Evolutionary conservation across 2,113 vertebrate species (phyloP).

Genomic region (Gracilinanus agilis): DNA sequence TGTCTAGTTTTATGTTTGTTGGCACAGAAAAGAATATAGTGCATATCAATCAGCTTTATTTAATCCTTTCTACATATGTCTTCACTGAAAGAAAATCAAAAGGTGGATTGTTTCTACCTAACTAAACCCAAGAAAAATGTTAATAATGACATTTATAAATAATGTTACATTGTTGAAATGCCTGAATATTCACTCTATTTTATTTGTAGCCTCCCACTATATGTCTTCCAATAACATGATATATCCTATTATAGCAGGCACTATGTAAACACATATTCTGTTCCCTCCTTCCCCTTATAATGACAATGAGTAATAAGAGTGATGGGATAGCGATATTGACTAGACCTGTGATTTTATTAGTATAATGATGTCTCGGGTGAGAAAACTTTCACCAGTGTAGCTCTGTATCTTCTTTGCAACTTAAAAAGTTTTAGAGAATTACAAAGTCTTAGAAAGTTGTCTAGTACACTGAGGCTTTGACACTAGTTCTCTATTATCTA

Average conservation of each 20-base stretch:
- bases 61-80: constrained; percentile 42
- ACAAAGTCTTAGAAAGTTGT: neutral
- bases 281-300: neutral
- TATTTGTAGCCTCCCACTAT: constrained; percentile 14
- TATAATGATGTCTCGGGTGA: neutral
- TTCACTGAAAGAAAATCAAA: constrained; percentile 28
- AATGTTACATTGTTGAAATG: neutral
- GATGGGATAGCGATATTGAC: neutral
- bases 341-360: neutral
- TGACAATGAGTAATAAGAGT: neutral
- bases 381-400: neutral
- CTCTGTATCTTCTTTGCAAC: too few species aligned
- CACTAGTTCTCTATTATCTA: too few species aligned
- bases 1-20: constrained; percentile 35
- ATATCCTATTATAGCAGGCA: neutral
- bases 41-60: constrained; percentile 43
- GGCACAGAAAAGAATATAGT: constrained; percentile 18
- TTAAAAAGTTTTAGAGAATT: neutral
- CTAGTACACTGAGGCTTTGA: neutral
- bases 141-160: neutral
- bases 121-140: neutral
- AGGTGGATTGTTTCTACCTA: constrained; percentile 6
- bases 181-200: constrained; percentile 5
- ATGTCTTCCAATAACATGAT: neutral
- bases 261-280: neutral